A percentile compares a stretch with the other conserved stretches of the same genome.
Evolutionary conservation across 2,888 invertebrate species (phyloP).

Genomic region (Rotaria sp.): DNA sequence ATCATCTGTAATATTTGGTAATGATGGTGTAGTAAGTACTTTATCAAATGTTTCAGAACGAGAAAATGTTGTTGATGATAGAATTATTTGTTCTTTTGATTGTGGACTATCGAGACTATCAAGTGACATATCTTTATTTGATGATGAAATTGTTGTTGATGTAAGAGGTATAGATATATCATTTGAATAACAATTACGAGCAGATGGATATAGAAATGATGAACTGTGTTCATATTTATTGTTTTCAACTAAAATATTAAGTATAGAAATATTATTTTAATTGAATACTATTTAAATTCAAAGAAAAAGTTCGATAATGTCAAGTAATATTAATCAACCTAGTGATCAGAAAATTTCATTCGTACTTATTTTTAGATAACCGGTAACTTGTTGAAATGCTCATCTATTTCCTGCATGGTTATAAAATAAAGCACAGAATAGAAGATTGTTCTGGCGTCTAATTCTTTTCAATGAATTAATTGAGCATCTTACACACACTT

Average conservation of each 20-base stretch:
- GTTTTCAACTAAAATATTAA: not conserved
- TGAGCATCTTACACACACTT: no score
- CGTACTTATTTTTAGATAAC: no score
- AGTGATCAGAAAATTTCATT: no score
- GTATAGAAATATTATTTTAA: not conserved
- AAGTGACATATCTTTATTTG: not conserved
- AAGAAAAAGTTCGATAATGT: no score
- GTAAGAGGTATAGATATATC: not conserved
- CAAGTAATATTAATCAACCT: no score
- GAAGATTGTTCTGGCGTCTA: no score
- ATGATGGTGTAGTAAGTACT: not conserved
- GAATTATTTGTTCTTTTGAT: not conserved
- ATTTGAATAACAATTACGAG: not conserved
- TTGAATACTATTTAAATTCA: no score
- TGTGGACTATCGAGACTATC: constrained; percentile 13
- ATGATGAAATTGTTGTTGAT: not conserved
- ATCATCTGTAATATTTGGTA: not conserved
- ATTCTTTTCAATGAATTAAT: no score
- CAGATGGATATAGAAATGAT: not conserved
- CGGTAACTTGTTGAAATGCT: no score
- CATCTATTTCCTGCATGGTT: no score
- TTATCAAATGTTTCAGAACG: constrained; percentile 20
- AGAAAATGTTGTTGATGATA: not conserved
- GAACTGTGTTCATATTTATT: not conserved
- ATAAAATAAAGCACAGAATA: no score